Conservation (phyloP, 2,113 vertebrate species). For the Cygnus atratus region DNA sequence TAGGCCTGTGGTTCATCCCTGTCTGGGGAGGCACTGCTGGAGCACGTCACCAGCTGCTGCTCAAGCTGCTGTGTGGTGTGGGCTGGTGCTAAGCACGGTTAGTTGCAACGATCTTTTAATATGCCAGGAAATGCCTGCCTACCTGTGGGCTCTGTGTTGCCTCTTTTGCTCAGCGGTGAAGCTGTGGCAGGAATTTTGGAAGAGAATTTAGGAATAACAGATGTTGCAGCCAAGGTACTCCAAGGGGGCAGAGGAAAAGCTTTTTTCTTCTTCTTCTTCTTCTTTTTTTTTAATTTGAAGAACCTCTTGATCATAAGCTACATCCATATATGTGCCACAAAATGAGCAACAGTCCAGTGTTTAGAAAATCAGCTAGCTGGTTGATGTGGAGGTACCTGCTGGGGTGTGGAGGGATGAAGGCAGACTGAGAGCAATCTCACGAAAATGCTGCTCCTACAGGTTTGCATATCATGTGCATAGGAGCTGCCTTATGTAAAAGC, state of each 20-base stretch:
- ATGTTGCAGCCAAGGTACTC: not conserved
- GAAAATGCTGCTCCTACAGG: not conserved
- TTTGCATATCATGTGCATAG: not conserved
- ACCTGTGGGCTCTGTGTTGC: not conserved
- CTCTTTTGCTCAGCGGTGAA: not conserved
- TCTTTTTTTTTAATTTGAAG: not conserved
- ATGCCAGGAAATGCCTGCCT: not conserved
- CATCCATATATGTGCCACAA: not conserved
- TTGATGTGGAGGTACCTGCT: not conserved
- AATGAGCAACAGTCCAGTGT: not conserved
- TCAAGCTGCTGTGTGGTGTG: not conserved
- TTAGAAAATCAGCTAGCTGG: not conserved
- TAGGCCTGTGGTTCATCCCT: accelerated
- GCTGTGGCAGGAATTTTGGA: not conserved
- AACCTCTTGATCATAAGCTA: not conserved
- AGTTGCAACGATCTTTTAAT: not conserved
- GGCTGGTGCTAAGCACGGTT: not conserved
- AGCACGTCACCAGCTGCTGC: not conserved
- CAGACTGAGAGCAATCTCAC: not conserved
- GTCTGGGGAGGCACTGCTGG: accelerated
- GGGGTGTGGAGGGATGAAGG: not conserved
- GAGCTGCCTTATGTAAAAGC: not conserved
- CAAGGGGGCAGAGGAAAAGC: not conserved
- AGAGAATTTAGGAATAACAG: not conserved
- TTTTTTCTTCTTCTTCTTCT: too few relatives aligned